phyloP scores from a whole-genome alignment of 2,113 vertebrate species.

The Lophura nycthemera region DNA sequence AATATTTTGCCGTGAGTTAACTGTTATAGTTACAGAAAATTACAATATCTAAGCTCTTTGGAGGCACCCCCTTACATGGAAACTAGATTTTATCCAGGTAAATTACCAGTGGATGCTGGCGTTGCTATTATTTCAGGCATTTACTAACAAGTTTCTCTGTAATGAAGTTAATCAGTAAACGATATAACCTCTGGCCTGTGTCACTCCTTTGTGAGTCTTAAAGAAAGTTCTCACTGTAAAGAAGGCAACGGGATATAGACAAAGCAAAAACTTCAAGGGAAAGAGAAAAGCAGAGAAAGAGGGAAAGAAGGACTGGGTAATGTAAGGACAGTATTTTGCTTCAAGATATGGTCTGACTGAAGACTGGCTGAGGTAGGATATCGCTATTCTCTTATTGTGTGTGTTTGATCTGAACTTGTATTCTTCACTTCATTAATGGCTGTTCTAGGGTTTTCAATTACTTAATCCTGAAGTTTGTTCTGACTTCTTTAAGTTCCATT shows the following conservation, averaged over 20 bases:
- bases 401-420: not conserved
- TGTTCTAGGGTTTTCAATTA: not conserved
- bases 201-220: conserved; percentile 79
- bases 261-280: conserved; percentile 19
- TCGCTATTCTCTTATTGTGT: not conserved
- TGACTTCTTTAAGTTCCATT: not conserved
- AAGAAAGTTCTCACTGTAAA: conserved; percentile 70
- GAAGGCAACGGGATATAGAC: conserved; percentile 52
- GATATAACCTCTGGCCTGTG: conserved; percentile 88
- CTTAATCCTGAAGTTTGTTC: not conserved
- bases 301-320: not conserved
- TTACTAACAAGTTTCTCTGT: conserved; percentile 71
- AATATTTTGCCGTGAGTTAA: not conserved
- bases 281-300: not conserved
- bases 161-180: conserved; percentile 94
- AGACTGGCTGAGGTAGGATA: conserved; percentile 84
- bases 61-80: not conserved
- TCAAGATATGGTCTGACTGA: conserved; percentile 79
- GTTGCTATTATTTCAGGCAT: conserved; percentile 67
- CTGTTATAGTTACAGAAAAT: not conserved
- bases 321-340: not conserved
- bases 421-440: not conserved
- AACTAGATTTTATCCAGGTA: conserved; percentile 32
- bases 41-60: not conserved
- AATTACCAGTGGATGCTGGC: conserved; percentile 9